Base-by-base conservation (phyloP, 2,888 invertebrate genomes). In the Tribolium freemani region DNA sequence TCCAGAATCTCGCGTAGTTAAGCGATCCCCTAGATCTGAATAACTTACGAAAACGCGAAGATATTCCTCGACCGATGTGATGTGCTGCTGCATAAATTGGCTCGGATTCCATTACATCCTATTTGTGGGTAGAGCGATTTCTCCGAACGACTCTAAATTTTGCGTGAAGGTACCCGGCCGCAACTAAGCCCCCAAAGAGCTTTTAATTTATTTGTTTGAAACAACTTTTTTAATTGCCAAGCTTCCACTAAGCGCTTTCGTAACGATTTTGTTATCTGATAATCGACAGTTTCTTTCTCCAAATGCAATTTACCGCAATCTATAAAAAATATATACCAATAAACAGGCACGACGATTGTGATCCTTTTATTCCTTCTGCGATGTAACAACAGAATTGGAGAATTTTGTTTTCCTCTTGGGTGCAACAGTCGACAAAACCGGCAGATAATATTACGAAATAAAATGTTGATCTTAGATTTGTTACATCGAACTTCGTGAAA, bases 41-140 rank as follows among this genome's bases (percentile, higher is more conserved):
- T 69, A 69, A 61, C 60, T 69, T 60, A 69, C 53, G 45, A 60
- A 69, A 69, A 69, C 53, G 69, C 31, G 30, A 53, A 68, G 72
- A 68, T 68, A 69, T 53, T 56, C 20, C 66, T 21, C 56, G 56
- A 30, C 21, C 61, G 57, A 56, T 53, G 56, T 50, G 68, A 63
- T 61, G 72, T 58, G 69, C 30, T 31, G 57, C 66, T 57, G 64
- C 66, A 64, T 69, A 72, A 64, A 72, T 72, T 69, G 63, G 54
- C 64, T 58, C 45, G 64, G 51, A 72, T 69, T 72, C 72, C 64
- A 72, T 72, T 69, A 69, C 58, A 56, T 63, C 56, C 51, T 31
- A 72, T 69, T 72, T 69, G 71, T 46, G 66, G 71, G 50, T 46
- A 50, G 48, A 46, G 50, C 21, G 48, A 50, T 68, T 66, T 20